These are phyloP conservation scores for Formica aserva DNA, from an alignment of 2,888 invertebrate species.

Conservation along the genomic window DNA sequence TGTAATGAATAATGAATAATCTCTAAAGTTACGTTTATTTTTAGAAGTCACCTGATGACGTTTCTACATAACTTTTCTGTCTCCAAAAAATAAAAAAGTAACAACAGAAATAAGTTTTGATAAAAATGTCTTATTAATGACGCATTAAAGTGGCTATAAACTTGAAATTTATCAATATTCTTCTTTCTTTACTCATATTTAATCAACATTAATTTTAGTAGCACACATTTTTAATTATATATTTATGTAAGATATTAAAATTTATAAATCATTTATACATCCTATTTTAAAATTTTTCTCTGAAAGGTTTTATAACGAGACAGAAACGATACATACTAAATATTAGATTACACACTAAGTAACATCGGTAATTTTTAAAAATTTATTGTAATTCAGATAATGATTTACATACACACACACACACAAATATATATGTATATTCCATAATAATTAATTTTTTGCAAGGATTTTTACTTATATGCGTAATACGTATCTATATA, in stretches of 20 bases:
- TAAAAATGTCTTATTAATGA: not conserved
- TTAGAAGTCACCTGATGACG: not conserved
- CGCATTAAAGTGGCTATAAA: not conserved
- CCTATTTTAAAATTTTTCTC: not conserved
- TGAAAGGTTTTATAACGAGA: not conserved
- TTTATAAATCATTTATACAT: not conserved
- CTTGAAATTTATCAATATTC: not conserved
- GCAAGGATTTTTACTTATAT: not conserved
- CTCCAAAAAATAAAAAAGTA: not conserved
- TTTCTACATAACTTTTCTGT: not conserved
- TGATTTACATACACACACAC: not conserved
- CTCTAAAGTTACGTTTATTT: not conserved
- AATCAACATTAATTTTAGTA: not conserved
- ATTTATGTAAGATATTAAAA: not conserved
- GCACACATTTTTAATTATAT: not conserved
- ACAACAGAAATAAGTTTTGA: not conserved
- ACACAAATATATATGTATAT: not conserved
- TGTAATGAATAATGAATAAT: not conserved
- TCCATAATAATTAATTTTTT: not conserved
- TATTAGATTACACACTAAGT: too few relatives aligned
- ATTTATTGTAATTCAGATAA: conserved; percentile 5
- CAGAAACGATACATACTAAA: not conserved
- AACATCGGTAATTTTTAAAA: not conserved
- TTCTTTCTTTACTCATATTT: not conserved
- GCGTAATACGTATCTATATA: not conserved